Evolutionary conservation across 2,888 invertebrate species (phyloP).

Genomic region (Arenicola marina): DNA sequence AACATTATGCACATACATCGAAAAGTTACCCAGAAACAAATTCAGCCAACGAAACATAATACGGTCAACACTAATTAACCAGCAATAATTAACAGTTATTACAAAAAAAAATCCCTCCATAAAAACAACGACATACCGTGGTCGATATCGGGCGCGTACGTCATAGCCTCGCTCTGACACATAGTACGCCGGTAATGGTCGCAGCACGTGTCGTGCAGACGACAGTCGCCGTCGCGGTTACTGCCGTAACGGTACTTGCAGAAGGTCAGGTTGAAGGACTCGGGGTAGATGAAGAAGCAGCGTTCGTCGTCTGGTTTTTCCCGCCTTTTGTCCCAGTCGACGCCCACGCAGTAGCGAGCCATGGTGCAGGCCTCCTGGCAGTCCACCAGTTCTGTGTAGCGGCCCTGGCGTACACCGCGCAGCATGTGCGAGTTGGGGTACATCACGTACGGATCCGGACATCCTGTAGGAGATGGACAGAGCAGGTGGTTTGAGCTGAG

Average conservation of each 20-base stretch:
- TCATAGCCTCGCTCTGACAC: neutral
- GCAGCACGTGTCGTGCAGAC: constrained; percentile 7
- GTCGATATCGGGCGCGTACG: too few species aligned
- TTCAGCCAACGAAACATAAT: too few species aligned
- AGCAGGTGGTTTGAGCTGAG: too few species aligned
- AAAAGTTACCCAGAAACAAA: too few species aligned
- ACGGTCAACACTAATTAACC: too few species aligned
- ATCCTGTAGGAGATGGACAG: too few species aligned
- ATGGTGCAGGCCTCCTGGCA: constrained; percentile 22
- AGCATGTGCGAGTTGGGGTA: constrained; percentile 19
- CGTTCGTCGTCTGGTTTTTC: neutral
- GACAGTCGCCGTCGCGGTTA: neutral
- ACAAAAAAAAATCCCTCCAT: too few species aligned
- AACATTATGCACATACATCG: too few species aligned
- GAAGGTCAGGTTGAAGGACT: neutral
- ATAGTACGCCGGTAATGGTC: constrained; percentile 13
- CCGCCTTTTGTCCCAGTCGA: constrained; percentile 19
- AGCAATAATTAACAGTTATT: too few species aligned
- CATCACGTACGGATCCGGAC: constrained; percentile 13
- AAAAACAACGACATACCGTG: too few species aligned
- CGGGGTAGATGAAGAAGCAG: constrained; percentile 13
- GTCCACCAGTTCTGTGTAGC: neutral
- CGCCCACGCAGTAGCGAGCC: constrained; percentile 14
- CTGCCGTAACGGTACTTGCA: too few species aligned
- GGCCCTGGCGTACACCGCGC: constrained; percentile 1